Conservation (phyloP, 1,140 invertebrate species). For the Brachionus koreanus region DNA sequence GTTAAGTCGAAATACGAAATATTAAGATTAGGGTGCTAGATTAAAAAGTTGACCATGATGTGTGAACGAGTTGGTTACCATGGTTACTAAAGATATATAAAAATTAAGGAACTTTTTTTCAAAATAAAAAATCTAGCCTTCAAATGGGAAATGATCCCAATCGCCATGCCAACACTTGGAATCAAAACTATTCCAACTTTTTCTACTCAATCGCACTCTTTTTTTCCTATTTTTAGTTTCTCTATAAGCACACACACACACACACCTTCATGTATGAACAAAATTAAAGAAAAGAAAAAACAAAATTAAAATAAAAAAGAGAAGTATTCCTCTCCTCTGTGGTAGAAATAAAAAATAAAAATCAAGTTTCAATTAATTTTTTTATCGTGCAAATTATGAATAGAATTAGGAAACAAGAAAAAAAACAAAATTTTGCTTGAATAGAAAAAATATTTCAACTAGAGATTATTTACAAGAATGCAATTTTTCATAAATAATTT, state of each 20-base stretch:
- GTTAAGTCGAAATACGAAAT: too few species aligned
- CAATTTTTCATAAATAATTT: too few species aligned
- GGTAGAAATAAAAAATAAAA: not conserved
- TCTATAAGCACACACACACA: not conserved
- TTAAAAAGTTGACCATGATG: too few species aligned
- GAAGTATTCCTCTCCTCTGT: not conserved
- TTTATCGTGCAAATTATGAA: constrained; percentile 18
- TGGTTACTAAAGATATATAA: too few species aligned
- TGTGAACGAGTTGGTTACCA: not conserved
- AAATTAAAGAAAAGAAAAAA: not conserved
- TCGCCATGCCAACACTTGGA: not conserved
- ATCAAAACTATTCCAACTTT: too few species aligned
- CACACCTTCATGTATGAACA: not conserved
- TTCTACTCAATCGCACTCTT: too few species aligned
- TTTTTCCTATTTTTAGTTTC: not conserved
- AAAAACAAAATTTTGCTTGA: too few species aligned
- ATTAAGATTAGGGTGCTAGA: too few species aligned
- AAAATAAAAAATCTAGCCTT: too few species aligned
- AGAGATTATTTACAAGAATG: too few species aligned
- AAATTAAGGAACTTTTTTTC: too few species aligned
- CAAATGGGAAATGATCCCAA: not conserved
- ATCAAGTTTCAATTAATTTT: not conserved
- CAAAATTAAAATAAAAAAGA: not conserved
- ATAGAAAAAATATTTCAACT: constrained; percentile 2
- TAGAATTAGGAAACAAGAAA: too few species aligned